Conservation (phyloP, 2,888 invertebrate genomes). For the Tenthredo amoena region DNA sequence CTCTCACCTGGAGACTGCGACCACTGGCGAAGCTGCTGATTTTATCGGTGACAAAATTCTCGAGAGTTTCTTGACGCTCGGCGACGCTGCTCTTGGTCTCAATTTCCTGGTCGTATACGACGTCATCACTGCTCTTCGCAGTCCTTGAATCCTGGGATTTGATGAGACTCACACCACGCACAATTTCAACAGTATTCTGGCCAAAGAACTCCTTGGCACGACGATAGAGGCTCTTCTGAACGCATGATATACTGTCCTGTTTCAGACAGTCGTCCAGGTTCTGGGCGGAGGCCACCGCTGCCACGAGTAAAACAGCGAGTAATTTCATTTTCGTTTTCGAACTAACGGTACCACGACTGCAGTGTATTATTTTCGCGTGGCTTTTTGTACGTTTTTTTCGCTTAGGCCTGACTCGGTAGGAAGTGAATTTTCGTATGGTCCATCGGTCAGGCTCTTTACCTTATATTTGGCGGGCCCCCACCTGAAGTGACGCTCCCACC, state of each 20-base stretch:
- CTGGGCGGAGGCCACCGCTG: constrained; percentile 70
- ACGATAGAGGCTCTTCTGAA: constrained; percentile 82
- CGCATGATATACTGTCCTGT: constrained; percentile 83
- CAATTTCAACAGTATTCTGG: constrained; percentile 80
- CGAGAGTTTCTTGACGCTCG: constrained; percentile 80
- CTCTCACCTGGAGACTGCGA: constrained; percentile 76
- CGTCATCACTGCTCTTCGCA: constrained; percentile 78
- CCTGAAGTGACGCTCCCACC: constrained; percentile 68
- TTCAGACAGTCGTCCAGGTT: constrained; percentile 81
- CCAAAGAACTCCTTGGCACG: constrained; percentile 82
- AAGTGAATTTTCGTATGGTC: constrained; percentile 76
- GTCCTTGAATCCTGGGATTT: constrained; percentile 73
- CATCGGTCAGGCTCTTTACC: constrained; percentile 75
- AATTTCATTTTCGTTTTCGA: constrained; percentile 51
- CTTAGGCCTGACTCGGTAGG: constrained; percentile 62
- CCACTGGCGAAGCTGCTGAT: constrained; percentile 81
- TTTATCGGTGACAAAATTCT: constrained; percentile 81
- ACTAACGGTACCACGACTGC: constrained; percentile 1
- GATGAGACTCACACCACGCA: constrained; percentile 80
- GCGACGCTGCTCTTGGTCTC: constrained; percentile 79
- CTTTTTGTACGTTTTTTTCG: constrained; percentile 7
- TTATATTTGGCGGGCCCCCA: constrained; percentile 75
- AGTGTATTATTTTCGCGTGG: constrained; percentile 14
- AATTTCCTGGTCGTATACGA: constrained; percentile 78
- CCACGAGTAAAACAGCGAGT: constrained; percentile 54